These are phyloP conservation scores for Anguilla obscura DNA, from an alignment of 2,797 vertebrate genomes.

Conservation along the genomic window DNA sequence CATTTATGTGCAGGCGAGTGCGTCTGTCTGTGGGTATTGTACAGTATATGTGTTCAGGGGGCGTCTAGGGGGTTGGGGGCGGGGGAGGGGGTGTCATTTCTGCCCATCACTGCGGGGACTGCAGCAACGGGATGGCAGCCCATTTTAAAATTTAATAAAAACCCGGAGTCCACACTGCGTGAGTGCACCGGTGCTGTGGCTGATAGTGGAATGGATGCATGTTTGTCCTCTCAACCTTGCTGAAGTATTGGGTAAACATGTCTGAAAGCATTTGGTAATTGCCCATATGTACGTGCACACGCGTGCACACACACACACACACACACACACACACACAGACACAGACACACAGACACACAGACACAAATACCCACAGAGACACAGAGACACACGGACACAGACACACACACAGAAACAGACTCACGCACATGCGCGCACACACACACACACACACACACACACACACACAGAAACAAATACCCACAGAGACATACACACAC, in stretches of 20 bases:
- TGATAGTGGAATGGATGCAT: conserved; percentile 19
- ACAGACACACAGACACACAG: too few relatives aligned
- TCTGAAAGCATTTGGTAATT: conserved; percentile 6
- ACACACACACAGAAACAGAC: background rate
- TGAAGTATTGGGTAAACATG: conserved; percentile 4
- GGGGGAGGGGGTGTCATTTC: background rate
- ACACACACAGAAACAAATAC: background rate
- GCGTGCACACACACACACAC: background rate
- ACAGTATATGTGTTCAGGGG: background rate
- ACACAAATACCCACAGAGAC: too few relatives aligned
- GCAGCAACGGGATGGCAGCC: conserved; percentile 25
- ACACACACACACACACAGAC: background rate
- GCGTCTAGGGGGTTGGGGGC: conserved; percentile 42
- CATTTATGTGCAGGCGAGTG: conserved; percentile 56
- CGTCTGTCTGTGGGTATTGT: conserved; percentile 6
- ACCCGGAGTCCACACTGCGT: background rate
- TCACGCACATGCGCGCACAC: background rate
- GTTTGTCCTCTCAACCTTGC: background rate
- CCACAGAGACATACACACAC: background rate
- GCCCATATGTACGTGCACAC: conserved; percentile 40
- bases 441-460: background rate
- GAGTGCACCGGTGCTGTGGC: background rate
- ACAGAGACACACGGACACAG: too few relatives aligned
- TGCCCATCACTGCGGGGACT: background rate
- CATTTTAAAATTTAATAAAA: conserved; percentile 24